phyloP scores from a whole-genome alignment of 1,140 invertebrate species.

The Drosophila setifemur region DNA sequence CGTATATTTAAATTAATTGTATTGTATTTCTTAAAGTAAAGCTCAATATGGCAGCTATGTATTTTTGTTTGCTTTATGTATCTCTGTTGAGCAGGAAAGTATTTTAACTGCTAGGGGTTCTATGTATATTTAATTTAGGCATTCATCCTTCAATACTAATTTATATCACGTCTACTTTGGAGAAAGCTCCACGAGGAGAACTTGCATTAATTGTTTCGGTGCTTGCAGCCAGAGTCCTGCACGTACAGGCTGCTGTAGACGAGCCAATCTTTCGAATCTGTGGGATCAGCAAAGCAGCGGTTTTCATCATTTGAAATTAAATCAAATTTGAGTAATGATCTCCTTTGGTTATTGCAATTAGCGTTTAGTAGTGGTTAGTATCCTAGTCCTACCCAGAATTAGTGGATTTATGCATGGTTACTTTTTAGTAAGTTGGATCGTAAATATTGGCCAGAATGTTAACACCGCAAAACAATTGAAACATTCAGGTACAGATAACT shows the following conservation, averaged over 20 bases:
- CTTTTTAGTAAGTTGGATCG: too few relatives aligned
- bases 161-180: constrained; percentile 57
- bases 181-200: constrained; percentile 4
- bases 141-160: constrained; percentile 44
- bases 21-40: constrained; percentile 16
- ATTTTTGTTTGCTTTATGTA: constrained; percentile 4
- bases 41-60: constrained; percentile 60
- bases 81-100: constrained; percentile 15
- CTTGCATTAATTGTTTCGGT: constrained; percentile 16
- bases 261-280: constrained; percentile 77
- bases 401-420: too few relatives aligned
- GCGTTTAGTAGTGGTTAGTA: constrained; percentile 10
- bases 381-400: constrained; percentile 10
- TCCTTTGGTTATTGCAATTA: constrained; percentile 42
- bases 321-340: constrained; percentile 28
- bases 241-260: constrained; percentile 59
- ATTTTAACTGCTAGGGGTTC: constrained; percentile 18
- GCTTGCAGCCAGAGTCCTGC: constrained; percentile 48
- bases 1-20: constrained; percentile 4
- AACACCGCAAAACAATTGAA: constrained; percentile 5
- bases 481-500: constrained; percentile 11
- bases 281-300: constrained; percentile 55
- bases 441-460: constrained; percentile 7
- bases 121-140: constrained; percentile 42
- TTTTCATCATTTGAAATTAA: constrained; percentile 8